Evolutionary conservation across 2,888 invertebrate genomes (phyloP), one percentile per base, ranked within the genome.

Genomic region (Cordilura impudica): DNA sequence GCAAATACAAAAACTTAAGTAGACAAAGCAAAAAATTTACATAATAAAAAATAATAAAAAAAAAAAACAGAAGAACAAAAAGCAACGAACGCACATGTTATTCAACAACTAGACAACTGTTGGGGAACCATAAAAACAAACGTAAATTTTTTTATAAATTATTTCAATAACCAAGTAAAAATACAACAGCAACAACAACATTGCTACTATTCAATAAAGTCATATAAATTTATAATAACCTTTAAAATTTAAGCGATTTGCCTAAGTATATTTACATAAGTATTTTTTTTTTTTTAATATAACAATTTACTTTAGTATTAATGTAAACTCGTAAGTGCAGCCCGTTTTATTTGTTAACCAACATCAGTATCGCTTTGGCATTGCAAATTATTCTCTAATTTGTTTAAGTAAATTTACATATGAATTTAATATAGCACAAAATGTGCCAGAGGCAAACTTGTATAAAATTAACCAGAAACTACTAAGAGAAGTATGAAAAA

Each of bases 391-490:
- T 43, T 14, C 23, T 29, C 49, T 61, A 75, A 69, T 75, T 69
- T 49, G 47, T 49, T 63, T 12, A 19, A 75, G 61, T 61, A 75
- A 75, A 69, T 75, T 75, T 69, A 60, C 69, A 69, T 63, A 63
- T 54, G 67, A 45, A 74, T 61, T 60, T 61, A 66, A 58, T 35
- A 21, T 63, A 39, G 16, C 47, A 75, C 69, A 47, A 63, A 61
- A 61, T 75, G 29, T 75, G 54, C 61, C 61, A 69, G 69, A 39
- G 69, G 54, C 56, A 75, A 63, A 75, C 69, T 61, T 47, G 54
- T 61, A 39, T 29, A 75, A 58, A 69, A 75, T 69, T 69, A 69
- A 75, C 61, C 75, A 43, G 56, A 69, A 63, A 53, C 53, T 63
- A 66, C 56, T 58, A 58, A 43, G 12, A 43, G 14, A n/a, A 43